A percentile compares a stretch with the other conserved stretches of the same genome.
These are phyloP conservation scores for Holotrichia oblita DNA, from an alignment of 1,140 invertebrate species.

Conservation along the genomic window DNA sequence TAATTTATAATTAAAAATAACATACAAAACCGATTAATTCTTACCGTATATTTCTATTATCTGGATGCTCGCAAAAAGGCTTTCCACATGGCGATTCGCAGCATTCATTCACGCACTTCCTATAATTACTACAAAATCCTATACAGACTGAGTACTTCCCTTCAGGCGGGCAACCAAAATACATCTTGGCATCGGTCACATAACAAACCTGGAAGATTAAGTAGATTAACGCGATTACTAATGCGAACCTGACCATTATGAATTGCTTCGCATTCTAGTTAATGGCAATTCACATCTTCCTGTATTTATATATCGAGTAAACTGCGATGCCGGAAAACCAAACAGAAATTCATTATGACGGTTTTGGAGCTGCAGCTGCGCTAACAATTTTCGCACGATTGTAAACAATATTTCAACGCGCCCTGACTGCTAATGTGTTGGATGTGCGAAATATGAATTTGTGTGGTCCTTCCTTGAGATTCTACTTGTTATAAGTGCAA, in stretches of 20 bases:
- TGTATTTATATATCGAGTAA: constrained; percentile 10
- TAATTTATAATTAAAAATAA: background rate
- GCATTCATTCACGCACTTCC: constrained; percentile 10
- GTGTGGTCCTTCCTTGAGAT: background rate
- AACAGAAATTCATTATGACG: background rate
- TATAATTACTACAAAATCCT: constrained; percentile 11
- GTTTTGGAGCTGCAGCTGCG: constrained; percentile 19
- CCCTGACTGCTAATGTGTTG: background rate
- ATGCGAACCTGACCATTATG: constrained; percentile 6
- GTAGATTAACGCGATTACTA: constrained; percentile 2
- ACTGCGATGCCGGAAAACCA: background rate
- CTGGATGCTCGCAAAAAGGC: constrained; percentile 17
- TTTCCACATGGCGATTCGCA: constrained; percentile 22
- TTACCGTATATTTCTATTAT: constrained; percentile 11
- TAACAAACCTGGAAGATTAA: background rate
- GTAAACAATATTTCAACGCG: background rate
- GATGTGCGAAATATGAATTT: background rate
- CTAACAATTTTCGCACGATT: background rate
- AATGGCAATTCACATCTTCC: background rate
- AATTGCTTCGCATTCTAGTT: background rate
- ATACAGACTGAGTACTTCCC: background rate
- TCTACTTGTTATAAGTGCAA: background rate
- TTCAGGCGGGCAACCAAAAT: background rate
- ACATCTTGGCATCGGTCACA: constrained; percentile 2
- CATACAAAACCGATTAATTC: background rate